Evolutionary conservation across 2,113 vertebrate genomes (phyloP), one percentile per base, ranked within the genome.

Genomic region (Pundamilia nyererei): DNA sequence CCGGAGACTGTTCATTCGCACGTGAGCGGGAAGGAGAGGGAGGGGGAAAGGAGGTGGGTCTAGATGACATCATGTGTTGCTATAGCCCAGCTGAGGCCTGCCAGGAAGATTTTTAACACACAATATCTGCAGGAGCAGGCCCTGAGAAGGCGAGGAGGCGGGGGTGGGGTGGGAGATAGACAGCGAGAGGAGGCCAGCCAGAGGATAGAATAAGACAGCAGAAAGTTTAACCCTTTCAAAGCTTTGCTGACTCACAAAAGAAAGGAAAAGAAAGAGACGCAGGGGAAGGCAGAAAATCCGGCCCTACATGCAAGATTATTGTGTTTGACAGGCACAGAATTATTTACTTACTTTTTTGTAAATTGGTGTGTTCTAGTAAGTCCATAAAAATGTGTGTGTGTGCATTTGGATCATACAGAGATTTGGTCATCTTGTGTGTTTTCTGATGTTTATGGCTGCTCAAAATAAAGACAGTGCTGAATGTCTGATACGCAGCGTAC

Each of bases 61-160:
- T 86, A 91, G 91, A 96, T 96, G 96, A 96, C 95, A 96, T 96
- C 96, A 96, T 96, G 94, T 96, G 95, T 96, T 96, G 95, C 96
- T 96, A 96, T 94, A 95, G 95, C 93, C 94, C 95, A 95, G 95
- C 95, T 95, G 95, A 93, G 94, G 92, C 86, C 94, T 90, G 94
- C 94, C 94, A 96, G 92, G 93, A 95, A 95, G 94, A 94, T 84
- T 94, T 92, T 95, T 95, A 94, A 95, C 92, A 85, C 83, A 84
- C 89, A 95, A 96, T 93, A 93, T 95, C 94, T 96, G 95, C 92
- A 95, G 89, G 86, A 89, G 87, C 58, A 24, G 79, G 79, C 79
- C 79, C 87, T 62, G 89, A 83, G 70, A 92, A 87, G 79, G 31
- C 24, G 24, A 24, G 24, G 24, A 53, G 24, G 17, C 17, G 21